phyloP scores from a whole-genome alignment of 2,888 invertebrate species.

The Lypha dubia region DNA sequence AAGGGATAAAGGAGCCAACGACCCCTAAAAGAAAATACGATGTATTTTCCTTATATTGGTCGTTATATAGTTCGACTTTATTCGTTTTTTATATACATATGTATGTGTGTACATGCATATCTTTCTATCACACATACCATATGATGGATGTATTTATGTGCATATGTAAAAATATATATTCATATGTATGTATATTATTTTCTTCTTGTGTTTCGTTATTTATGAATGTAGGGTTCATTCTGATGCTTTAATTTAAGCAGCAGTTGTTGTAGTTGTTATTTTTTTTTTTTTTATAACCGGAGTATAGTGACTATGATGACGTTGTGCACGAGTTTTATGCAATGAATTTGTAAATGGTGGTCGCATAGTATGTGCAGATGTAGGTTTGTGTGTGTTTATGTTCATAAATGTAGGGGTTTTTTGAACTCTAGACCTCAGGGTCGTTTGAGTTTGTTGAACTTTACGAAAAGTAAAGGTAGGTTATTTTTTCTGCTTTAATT shows the following conservation, averaged over 20 bases:
- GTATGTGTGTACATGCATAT: neutral
- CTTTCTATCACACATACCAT: constrained; percentile 8
- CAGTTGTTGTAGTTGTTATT: constrained; percentile 39
- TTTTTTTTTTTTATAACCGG: constrained; percentile 12
- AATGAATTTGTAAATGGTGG: neutral
- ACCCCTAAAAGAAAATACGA: constrained; percentile 68
- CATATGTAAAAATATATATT: too few relatives aligned
- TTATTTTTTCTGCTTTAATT: constrained; percentile 14
- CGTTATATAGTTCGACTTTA: constrained; percentile 41
- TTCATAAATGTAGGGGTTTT: constrained; percentile 82
- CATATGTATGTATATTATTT: too few relatives aligned
- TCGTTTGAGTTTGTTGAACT: constrained; percentile 83
- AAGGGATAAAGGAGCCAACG: constrained; percentile 72
- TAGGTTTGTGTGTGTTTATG: constrained; percentile 2
- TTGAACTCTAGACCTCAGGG: constrained; percentile 84
- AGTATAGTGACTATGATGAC: constrained; percentile 67
- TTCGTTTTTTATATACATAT: constrained; percentile 4
- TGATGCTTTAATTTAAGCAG: constrained; percentile 44
- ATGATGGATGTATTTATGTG: constrained; percentile 53
- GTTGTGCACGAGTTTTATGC: constrained; percentile 54
- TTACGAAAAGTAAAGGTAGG: constrained; percentile 68
- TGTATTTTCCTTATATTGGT: constrained; percentile 44
- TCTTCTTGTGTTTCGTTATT: constrained; percentile 34
- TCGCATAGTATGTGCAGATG: constrained; percentile 60
- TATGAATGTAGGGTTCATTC: constrained; percentile 67